Percentiles rank a stretch among this genome's conserved stretches.
These are phyloP conservation scores for Adela reaumurella DNA, from an alignment of 2,888 invertebrate species.

Conservation along the genomic window DNA sequence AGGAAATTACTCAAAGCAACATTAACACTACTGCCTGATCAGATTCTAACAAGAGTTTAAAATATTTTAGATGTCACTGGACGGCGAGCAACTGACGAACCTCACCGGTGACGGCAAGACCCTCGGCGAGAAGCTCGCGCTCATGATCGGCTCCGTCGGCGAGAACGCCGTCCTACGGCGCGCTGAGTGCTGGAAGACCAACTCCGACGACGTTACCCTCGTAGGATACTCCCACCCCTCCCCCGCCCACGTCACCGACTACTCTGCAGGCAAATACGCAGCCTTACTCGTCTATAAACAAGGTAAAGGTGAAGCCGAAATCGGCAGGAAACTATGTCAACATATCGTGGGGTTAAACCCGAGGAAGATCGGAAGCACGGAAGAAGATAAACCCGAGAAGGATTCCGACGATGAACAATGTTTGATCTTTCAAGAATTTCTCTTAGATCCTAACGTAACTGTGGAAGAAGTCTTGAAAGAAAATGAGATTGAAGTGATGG, in stretches of 20 bases:
- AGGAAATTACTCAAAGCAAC: too few relatives aligned
- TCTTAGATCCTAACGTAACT: conserved; percentile 71
- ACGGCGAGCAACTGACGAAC: conserved; percentile 63
- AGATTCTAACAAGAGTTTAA: not conserved
- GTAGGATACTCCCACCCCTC: conserved; percentile 80
- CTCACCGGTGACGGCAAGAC: conserved; percentile 66
- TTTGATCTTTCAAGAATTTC: conserved; percentile 83
- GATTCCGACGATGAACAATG: conserved; percentile 73
- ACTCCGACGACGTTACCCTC: conserved; percentile 45
- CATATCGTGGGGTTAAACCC: conserved; percentile 92
- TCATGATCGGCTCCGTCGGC: conserved; percentile 83
- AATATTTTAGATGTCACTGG: conserved; percentile 53
- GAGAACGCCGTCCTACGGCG: conserved; percentile 84
- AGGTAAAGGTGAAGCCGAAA: conserved; percentile 29
- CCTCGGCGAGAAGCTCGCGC: conserved; percentile 75
- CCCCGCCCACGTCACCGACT: conserved; percentile 36
- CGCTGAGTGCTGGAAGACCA: conserved; percentile 71
- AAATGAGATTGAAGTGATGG: conserved; percentile 63
- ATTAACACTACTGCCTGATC: too few relatives aligned
- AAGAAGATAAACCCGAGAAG: conserved; percentile 58
- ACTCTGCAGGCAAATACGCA: conserved; percentile 79
- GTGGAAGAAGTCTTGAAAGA: conserved; percentile 70
- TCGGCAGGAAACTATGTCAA: conserved; percentile 80
- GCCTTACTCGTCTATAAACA: conserved; percentile 72
- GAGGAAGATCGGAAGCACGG: conserved; percentile 64